These are phyloP conservation scores for Amazona ochrocephala DNA, from an alignment of 2,797 vertebrate species.

Conservation along the genomic window DNA sequence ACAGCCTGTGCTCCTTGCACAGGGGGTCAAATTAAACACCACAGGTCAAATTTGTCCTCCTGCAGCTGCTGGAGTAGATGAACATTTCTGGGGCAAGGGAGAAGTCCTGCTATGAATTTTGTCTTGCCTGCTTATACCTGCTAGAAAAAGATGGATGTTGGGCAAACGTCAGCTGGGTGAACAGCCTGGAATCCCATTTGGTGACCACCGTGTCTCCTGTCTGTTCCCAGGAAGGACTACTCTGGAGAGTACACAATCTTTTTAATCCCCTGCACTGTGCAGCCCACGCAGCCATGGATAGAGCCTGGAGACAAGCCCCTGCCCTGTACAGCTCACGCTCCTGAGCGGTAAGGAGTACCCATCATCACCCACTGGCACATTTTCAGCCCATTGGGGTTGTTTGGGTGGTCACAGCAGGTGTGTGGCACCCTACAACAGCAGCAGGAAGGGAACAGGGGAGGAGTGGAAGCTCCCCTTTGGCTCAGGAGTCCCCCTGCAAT, in stretches of 20 bases:
- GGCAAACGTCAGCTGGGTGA: neutral
- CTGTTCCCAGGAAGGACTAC: slow-evolving; percentile 91
- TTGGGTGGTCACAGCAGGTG: rapidly evolving
- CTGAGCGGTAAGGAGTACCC: slow-evolving; percentile 84
- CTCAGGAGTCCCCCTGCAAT: neutral
- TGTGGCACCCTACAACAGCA: neutral
- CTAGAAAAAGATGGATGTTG: neutral
- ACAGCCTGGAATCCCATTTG: neutral
- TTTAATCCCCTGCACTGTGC: slow-evolving; percentile 93
- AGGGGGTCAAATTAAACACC: neutral
- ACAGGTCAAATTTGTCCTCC: neutral
- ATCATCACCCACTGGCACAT: rapidly evolving
- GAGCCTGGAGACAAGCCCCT: slow-evolving; percentile 93
- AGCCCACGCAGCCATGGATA: slow-evolving; percentile 94
- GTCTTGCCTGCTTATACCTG: neutral
- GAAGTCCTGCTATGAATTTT: neutral
- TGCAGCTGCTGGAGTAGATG: neutral
- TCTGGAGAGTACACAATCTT: slow-evolving; percentile 95
- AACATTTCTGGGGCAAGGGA: neutral
- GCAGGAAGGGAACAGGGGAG: neutral
- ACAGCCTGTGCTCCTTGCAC: neutral
- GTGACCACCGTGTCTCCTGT: neutral
- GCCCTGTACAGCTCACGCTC: slow-evolving; percentile 94
- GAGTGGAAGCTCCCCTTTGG: neutral
- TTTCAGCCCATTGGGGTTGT: neutral